Conservation (phyloP, 2,888 invertebrate genomes). For the Scaptomyza cyrtandrae region DNA sequence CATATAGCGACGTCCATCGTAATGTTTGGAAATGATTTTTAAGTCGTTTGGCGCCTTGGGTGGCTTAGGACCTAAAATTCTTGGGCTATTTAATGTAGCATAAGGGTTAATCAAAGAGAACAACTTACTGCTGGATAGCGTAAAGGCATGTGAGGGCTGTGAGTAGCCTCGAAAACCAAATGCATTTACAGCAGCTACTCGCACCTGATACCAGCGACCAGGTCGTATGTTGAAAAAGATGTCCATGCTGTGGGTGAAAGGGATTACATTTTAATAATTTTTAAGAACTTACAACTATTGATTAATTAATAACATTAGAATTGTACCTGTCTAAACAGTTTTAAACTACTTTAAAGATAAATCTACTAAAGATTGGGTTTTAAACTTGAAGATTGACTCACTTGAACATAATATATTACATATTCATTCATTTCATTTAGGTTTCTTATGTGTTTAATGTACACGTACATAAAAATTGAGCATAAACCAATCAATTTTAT, state of each 20-base stretch:
- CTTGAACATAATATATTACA: too few species aligned
- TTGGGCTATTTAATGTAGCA: background rate
- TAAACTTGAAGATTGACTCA: too few species aligned
- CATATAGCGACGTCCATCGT: slow-evolving; percentile 85
- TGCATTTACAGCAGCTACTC: slow-evolving; percentile 90
- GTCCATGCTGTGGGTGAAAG: slow-evolving; percentile 76
- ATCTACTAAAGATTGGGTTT: background rate
- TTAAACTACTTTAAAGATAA: background rate
- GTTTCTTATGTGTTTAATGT: background rate
- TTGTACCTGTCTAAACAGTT: too few species aligned
- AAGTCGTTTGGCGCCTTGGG: slow-evolving; percentile 82
- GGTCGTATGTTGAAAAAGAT: slow-evolving; percentile 85
- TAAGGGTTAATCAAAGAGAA: background rate
- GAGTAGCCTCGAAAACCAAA: slow-evolving; percentile 91
- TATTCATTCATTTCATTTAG: background rate
- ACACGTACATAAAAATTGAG: background rate
- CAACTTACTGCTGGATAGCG: slow-evolving; percentile 81
- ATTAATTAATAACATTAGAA: too few species aligned
- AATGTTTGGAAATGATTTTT: slow-evolving; percentile 70
- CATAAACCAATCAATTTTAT: background rate
- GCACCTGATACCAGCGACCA: slow-evolving; percentile 91
- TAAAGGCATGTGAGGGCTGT: slow-evolving; percentile 87
- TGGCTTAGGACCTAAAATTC: slow-evolving; percentile 80
- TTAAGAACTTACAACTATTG: too few species aligned
- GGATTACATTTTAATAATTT: background rate